These are phyloP conservation scores for Microtus ochrogaster DNA, from an alignment of 2,113 vertebrate species.

Conservation along the genomic window DNA sequence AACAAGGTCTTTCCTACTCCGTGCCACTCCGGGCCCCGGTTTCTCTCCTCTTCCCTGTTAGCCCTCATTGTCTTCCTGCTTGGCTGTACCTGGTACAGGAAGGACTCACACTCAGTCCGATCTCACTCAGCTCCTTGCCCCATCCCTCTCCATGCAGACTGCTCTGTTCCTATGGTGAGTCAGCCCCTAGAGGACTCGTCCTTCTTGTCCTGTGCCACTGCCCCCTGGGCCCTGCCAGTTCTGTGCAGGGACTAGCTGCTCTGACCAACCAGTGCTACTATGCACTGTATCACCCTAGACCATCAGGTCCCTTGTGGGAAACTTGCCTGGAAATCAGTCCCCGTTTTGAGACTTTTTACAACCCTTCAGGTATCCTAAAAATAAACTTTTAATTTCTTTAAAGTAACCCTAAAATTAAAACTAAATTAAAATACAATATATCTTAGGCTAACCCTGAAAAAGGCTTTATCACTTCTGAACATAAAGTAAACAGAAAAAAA, in stretches of 20 bases:
- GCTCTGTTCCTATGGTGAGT: not conserved
- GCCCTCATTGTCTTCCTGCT: accelerated
- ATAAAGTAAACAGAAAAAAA: not conserved
- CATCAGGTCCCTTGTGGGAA: constrained; percentile 14
- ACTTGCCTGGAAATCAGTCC: constrained; percentile 5
- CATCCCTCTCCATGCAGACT: accelerated
- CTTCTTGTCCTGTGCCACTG: accelerated
- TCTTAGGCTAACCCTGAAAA: constrained; percentile 1
- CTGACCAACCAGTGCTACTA: accelerated
- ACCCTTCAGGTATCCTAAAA: constrained; percentile 75
- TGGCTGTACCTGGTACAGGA: not conserved
- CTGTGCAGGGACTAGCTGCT: no score
- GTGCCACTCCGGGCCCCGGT: no score
- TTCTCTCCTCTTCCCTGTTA: not conserved
- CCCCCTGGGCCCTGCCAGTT: accelerated
- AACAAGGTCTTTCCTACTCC: accelerated
- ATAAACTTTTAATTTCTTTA: constrained; percentile 77
- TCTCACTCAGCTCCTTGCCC: no score
- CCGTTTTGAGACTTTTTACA: not conserved
- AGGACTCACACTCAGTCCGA: no score
- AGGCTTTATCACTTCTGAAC: not conserved
- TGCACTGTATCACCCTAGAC: not conserved
- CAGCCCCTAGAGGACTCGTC: not conserved
- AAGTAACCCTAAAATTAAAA: constrained; percentile 71
- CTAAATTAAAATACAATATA: constrained; percentile 51